Evolutionary conservation across 2,888 invertebrate genomes (phyloP), one percentile per base, ranked within the genome.

Genomic region (Eucriotettix oculatus): DNA sequence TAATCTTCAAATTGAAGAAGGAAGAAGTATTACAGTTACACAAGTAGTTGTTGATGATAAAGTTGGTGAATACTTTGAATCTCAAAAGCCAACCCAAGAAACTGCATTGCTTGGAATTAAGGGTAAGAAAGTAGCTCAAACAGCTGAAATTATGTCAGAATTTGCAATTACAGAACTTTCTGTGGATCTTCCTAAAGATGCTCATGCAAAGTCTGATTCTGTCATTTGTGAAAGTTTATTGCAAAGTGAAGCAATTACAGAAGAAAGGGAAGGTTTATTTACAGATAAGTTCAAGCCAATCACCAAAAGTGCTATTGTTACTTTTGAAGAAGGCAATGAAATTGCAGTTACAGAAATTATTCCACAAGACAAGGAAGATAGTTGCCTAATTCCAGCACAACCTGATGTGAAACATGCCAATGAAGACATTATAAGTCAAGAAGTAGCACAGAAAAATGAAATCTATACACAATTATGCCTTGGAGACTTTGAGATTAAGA

Each of bases 321-420:
- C 62, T n/a, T 69, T 68, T 63, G 67, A 68, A 60, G 69, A 68
- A 65, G 64, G 62, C 12, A 65, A 64, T 57, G 64, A 67, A 14
- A 65, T 75, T 10, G 72, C 72, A 57, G 70, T 78, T 16, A 72
- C 73, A 12, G 73, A 78, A 68, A 69, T 76, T 17, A 63, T 75
- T 29, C 63, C 67, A 16, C 76, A 75, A 65, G 69, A 68, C 65
- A 55, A 73, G 68, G 79, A 79, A 71, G 69, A 69, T 16, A 65
- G 29, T 7, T 60, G 74, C 41, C 60, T 65, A 10, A 65, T 67
- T 11, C 65, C 68, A 7, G 68, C 70, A 48, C 65, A 66, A 61
- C 72, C 73, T n/a, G 61, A 58, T 1, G 65, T 66, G 60, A 72
- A 70, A 62, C 71, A 67, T 63, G 78, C 78, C 1, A 64, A 68